Evolutionary conservation across 2,113 vertebrate genomes (phyloP).

Genomic region (Eublepharis macularius): DNA sequence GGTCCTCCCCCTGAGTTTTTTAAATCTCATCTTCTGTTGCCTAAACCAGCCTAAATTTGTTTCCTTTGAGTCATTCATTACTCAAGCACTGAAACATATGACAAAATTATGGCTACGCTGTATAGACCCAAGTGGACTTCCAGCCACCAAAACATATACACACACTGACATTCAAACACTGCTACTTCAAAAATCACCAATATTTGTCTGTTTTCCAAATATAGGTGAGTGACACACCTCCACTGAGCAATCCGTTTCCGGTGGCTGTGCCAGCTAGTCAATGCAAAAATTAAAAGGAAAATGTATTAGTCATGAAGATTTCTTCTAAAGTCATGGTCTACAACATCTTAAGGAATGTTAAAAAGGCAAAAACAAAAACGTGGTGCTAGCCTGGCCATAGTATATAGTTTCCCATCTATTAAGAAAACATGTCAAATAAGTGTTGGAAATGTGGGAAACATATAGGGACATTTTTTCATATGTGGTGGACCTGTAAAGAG

Average conservation of each 20-base stretch:
- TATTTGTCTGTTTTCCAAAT: conserved; percentile 73
- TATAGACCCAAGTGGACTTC: background rate
- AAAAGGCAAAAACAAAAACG: conserved; percentile 17
- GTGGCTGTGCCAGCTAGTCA: conserved; percentile 88
- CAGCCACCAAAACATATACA: background rate
- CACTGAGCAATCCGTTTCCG: conserved; percentile 84
- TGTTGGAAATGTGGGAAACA: too few relatives aligned
- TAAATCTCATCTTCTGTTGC: background rate
- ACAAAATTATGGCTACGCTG: background rate
- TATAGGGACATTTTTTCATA: too few relatives aligned
- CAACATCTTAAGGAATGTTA: conserved; percentile 45
- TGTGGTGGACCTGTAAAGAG: too few relatives aligned
- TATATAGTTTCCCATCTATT: too few relatives aligned
- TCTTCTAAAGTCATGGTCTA: conserved; percentile 53
- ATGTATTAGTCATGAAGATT: conserved; percentile 62
- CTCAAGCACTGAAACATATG: background rate
- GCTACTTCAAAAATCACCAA: conserved; percentile 65
- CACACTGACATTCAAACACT: conserved; percentile 50
- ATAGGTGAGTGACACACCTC: conserved; percentile 89
- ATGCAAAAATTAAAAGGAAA: conserved; percentile 77
- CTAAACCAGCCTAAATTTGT: background rate
- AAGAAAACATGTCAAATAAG: too few relatives aligned
- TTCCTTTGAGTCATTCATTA: background rate
- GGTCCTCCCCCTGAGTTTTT: background rate
- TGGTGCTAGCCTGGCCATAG: conserved; percentile 16